Percentiles rank a stretch among this genome's conserved stretches.
phyloP scores from a whole-genome alignment of 2,888 invertebrate genomes.

The Leuctra nigra region DNA sequence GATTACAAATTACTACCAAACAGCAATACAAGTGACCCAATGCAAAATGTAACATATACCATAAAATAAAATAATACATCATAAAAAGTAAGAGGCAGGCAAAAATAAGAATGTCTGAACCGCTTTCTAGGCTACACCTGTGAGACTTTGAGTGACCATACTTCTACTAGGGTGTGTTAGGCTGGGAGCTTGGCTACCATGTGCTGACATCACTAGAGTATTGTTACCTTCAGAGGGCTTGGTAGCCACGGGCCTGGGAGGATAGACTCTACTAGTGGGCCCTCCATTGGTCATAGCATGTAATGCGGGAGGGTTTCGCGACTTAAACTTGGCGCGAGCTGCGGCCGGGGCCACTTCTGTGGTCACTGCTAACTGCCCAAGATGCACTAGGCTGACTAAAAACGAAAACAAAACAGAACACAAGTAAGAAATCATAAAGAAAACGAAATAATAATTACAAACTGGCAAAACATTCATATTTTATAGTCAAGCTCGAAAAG shows the following conservation, averaged over 20 bases:
- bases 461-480: neutral
- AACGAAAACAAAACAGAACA: slow-evolving; percentile 21
- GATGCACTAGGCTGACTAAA: slow-evolving; percentile 31
- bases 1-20: no score
- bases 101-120: no score
- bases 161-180: no score
- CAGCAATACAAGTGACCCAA: no score
- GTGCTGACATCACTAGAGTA: neutral
- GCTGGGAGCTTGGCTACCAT: no score
- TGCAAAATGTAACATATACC: no score
- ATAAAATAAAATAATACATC: no score
- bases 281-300: slow-evolving; percentile 19
- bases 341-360: slow-evolving; percentile 16
- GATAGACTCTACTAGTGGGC: slow-evolving; percentile 16
- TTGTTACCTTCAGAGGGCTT: slow-evolving; percentile 21
- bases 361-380: slow-evolving; percentile 31
- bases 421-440: slow-evolving; percentile 23
- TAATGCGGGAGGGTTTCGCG: slow-evolving; percentile 18
- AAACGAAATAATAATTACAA: slow-evolving; percentile 18
- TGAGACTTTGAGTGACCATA: no score
- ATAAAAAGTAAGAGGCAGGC: no score
- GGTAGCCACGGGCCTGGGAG: slow-evolving; percentile 16
- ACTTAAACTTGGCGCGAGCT: slow-evolving; percentile 18
- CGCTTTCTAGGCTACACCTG: no score
- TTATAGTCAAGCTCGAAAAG: no score